Conservation (phyloP, 2,797 vertebrate species). For the Megaceryle alcyon region DNA sequence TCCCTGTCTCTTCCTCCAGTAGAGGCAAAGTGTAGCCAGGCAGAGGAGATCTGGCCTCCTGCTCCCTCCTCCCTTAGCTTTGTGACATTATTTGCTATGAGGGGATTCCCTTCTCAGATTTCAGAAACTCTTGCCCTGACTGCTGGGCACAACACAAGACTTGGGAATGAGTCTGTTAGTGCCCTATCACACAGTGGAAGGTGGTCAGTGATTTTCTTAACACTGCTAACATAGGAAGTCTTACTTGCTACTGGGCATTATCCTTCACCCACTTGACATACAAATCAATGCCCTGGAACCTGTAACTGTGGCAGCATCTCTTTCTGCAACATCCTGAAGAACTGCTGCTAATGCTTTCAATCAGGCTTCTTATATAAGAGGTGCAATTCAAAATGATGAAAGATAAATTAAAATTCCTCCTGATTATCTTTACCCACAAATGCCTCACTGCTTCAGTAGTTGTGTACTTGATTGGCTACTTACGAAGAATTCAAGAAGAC, state of each 20-base stretch:
- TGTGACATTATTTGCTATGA: not conserved
- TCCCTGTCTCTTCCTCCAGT: not conserved
- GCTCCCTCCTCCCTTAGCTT: not conserved
- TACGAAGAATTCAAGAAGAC: too few species aligned
- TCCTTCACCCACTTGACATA: not conserved
- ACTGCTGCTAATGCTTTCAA: not conserved
- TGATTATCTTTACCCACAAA: not conserved
- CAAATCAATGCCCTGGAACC: not conserved
- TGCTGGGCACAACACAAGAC: not conserved
- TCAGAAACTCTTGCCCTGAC: not conserved
- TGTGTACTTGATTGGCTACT: not conserved
- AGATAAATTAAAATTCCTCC: not conserved
- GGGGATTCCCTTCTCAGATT: not conserved
- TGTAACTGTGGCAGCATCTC: not conserved
- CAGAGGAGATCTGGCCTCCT: not conserved
- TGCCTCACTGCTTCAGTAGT: not conserved
- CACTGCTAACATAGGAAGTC: not conserved
- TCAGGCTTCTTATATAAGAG: not conserved
- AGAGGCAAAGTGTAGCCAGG: not conserved
- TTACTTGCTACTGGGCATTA: not conserved
- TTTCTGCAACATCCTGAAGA: not conserved
- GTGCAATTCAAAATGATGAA: not conserved
- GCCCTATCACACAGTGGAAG: rapidly evolving
- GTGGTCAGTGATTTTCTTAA: not conserved
- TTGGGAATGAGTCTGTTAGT: not conserved